Conservation (phyloP, 64 coral and sea anemone species). For the Acropora tenuis region DNA sequence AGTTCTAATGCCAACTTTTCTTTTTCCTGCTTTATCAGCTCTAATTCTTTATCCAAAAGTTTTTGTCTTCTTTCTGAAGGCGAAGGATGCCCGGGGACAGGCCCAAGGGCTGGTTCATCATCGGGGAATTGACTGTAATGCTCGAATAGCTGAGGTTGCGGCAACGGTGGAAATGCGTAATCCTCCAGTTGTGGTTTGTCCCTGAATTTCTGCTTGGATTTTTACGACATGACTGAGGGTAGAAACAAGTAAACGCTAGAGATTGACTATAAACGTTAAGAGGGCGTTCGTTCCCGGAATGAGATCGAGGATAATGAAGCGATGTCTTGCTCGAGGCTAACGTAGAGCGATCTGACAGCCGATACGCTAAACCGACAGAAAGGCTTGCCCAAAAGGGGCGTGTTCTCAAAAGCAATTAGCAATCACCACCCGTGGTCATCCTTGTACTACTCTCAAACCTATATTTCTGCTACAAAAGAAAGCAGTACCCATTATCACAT, state of each 20-base stretch:
- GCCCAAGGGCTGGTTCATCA: background rate
- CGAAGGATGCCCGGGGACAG: background rate
- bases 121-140: background rate
- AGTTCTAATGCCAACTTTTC: background rate
- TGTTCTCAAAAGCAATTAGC: too few relatives aligned
- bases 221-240: constrained; percentile 1
- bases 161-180: background rate
- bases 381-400: too few relatives aligned
- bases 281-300: background rate
- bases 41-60: constrained; percentile 6
- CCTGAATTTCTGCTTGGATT: background rate
- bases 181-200: background rate
- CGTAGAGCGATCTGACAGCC: too few relatives aligned
- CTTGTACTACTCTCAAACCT: background rate
- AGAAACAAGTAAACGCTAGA: constrained; percentile 3
- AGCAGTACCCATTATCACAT: too few relatives aligned
- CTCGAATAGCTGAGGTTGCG: constrained; percentile 3
- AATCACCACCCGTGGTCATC: too few relatives aligned
- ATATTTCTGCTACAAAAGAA: too few relatives aligned
- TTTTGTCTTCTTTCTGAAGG: background rate
- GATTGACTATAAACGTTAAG: background rate
- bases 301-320: background rate
- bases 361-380: too few relatives aligned
- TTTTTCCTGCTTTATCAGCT: constrained; percentile 1
- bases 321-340: too few relatives aligned